phyloP scores from a whole-genome alignment of 2,113 vertebrate species.

The Rhinolophus sinicus region DNA sequence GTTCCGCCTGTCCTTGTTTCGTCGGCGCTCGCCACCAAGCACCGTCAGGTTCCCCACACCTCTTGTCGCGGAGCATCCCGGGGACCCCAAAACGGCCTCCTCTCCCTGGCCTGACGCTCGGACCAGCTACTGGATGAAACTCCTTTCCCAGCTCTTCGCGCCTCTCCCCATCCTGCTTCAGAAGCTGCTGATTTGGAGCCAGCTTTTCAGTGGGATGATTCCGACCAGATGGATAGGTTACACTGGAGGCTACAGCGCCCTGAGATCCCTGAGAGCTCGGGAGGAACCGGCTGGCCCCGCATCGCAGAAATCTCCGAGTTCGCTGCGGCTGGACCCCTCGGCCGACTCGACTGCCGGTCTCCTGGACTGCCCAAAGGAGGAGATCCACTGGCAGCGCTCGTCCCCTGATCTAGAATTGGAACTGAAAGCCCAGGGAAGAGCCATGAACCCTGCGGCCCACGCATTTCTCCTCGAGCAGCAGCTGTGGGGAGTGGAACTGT shows the following conservation, averaged over 20 bases:
- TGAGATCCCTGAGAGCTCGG: constrained; percentile 1
- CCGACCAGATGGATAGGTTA: constrained; percentile 65
- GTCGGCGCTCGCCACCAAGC: constrained; percentile 41
- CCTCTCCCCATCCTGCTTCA: constrained; percentile 82
- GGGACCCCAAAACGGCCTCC: neutral
- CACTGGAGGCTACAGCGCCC: neutral
- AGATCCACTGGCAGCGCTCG: neutral
- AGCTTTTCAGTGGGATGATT: constrained; percentile 48
- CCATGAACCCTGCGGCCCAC: neutral
- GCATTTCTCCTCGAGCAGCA: neutral
- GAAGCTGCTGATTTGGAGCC: constrained; percentile 79
- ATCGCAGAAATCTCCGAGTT: neutral
- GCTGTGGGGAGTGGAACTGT: neutral
- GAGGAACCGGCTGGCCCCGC: neutral
- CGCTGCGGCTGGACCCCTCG: neutral
- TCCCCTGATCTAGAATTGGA: constrained; percentile 19
- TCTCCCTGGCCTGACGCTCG: neutral
- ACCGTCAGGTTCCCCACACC: neutral
- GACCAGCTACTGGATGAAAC: constrained; percentile 64
- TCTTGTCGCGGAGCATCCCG: neutral
- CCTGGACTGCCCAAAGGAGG: constrained; percentile 63
- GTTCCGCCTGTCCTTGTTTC: constrained; percentile 45
- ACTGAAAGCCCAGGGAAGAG: neutral
- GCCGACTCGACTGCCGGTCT: neutral
- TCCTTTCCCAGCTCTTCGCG: constrained; percentile 78